Percentiles rank a stretch among this genome's conserved stretches.
phyloP scores from a whole-genome alignment of 1,140 invertebrate genomes.

The Drosophila leontia region DNA sequence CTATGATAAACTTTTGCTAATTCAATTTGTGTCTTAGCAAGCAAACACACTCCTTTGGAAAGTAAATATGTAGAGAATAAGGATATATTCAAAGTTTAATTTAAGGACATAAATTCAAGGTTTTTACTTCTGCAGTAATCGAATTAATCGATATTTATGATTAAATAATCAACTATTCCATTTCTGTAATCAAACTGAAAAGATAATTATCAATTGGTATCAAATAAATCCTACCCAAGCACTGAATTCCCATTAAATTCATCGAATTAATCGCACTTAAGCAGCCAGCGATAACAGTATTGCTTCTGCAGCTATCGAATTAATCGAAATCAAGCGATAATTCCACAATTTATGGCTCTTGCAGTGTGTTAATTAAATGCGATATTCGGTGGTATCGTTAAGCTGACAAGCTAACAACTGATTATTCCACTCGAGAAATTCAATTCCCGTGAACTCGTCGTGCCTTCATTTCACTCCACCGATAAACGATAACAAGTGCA shows the following conservation, averaged over 20 bases:
- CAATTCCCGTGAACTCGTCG: constrained; percentile 3
- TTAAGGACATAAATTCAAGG: no score
- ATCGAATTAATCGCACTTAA: not conserved
- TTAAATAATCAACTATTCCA: no score
- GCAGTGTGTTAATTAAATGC: constrained; percentile 11
- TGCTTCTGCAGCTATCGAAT: not conserved
- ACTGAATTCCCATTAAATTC: not conserved
- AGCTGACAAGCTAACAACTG: constrained; percentile 25
- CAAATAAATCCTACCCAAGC: not conserved
- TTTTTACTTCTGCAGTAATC: no score
- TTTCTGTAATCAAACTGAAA: not conserved
- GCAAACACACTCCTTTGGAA: not conserved
- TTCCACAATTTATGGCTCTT: not conserved
- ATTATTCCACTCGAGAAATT: constrained; percentile 22
- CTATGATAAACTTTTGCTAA: constrained; percentile 22
- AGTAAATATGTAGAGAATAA: not conserved
- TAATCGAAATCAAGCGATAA: not conserved
- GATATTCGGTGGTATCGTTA: constrained; percentile 6
- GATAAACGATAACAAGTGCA: constrained; percentile 20
- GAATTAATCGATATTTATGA: no score
- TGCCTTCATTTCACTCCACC: no score
- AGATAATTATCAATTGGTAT: not conserved
- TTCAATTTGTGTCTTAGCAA: constrained; percentile 18
- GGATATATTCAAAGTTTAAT: no score
- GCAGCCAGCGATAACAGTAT: not conserved